These are phyloP conservation scores for Drosophila atroscutellata DNA, from an alignment of 2,888 invertebrate species.

Conservation along the genomic window DNA sequence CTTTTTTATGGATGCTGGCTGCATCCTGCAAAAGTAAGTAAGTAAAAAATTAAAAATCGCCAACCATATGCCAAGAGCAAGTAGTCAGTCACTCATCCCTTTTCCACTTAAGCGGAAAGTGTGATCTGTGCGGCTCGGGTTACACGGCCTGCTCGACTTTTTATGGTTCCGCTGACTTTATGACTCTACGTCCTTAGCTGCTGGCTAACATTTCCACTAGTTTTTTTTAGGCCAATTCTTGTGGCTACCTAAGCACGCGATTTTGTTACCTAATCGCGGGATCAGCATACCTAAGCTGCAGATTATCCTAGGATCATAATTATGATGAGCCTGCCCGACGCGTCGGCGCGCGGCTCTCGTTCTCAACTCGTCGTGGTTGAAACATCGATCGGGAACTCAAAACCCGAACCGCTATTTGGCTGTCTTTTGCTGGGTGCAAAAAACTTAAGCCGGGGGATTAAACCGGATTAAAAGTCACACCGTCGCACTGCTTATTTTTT, in stretches of 20 bases:
- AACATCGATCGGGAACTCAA: conserved; percentile 11
- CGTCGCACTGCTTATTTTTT: conserved; percentile 44
- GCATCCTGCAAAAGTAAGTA: conserved; percentile 11
- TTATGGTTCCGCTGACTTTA: conserved; percentile 70
- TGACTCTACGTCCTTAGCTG: conserved; percentile 33
- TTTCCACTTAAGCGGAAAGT: conserved; percentile 65
- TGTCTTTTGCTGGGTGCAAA: conserved; percentile 55
- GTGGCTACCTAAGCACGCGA: conserved; percentile 78
- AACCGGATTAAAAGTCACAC: conserved; percentile 78
- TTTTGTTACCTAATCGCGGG: conserved; percentile 77
- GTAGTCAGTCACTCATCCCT: conserved; percentile 63
- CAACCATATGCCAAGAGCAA: conserved; percentile 54
- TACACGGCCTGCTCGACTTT: conserved; percentile 71
- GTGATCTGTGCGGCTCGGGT: conserved; percentile 60
- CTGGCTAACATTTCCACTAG: conserved; percentile 19
- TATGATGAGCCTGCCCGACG: conserved; percentile 63
- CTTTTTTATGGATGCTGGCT: conserved; percentile 61
- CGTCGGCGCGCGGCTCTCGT: conserved; percentile 47
- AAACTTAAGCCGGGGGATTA: conserved; percentile 80
- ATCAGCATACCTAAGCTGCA: conserved; percentile 75
- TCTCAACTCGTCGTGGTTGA: conserved; percentile 26
- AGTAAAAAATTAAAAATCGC: conserved; percentile 1
- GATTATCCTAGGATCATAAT: conserved; percentile 80
- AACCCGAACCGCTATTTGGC: conserved; percentile 34
- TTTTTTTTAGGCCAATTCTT: conserved; percentile 75